Conservation (phyloP, 92 coral and sea anemone genomes). For the Siderastrea radians region DNA sequence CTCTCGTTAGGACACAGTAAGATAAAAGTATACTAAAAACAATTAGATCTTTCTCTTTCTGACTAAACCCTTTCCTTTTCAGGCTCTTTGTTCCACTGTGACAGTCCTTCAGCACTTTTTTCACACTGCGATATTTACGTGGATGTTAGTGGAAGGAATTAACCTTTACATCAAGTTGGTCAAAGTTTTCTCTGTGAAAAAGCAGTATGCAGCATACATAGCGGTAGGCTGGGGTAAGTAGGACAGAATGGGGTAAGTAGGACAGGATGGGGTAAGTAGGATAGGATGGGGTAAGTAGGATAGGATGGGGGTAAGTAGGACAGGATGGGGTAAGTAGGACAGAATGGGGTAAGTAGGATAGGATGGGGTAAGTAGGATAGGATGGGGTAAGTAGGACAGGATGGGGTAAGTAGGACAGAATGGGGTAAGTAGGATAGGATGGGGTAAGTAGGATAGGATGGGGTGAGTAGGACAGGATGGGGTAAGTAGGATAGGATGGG, state of each 20-base stretch:
- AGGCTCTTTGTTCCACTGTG: constrained; percentile 31
- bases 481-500: too few relatives aligned
- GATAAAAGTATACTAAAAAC: not conserved
- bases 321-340: constrained; percentile 59
- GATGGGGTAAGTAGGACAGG: constrained; percentile 46
- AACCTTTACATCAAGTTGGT: constrained; percentile 43
- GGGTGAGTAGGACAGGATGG: too few relatives aligned
- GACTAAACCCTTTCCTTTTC: not conserved
- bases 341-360: too few relatives aligned
- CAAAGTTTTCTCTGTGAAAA: constrained; percentile 29
- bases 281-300: too few relatives aligned
- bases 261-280: constrained; percentile 9
- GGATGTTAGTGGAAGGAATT: constrained; percentile 61
- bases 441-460: constrained; percentile 30
- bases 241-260: not conserved
- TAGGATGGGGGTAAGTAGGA: too few relatives aligned
- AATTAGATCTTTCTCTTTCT: not conserved
- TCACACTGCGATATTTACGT: constrained; percentile 48
- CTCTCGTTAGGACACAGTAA: too few relatives aligned
- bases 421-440: too few relatives aligned
- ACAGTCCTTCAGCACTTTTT: constrained; percentile 39
- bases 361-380: too few relatives aligned
- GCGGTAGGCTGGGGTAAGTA: constrained; percentile 58
- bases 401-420: too few relatives aligned
- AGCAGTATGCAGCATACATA: not conserved